These are phyloP conservation scores for Eudasyphora cyanicolor DNA, from an alignment of 2,888 invertebrate species.

Conservation along the genomic window DNA sequence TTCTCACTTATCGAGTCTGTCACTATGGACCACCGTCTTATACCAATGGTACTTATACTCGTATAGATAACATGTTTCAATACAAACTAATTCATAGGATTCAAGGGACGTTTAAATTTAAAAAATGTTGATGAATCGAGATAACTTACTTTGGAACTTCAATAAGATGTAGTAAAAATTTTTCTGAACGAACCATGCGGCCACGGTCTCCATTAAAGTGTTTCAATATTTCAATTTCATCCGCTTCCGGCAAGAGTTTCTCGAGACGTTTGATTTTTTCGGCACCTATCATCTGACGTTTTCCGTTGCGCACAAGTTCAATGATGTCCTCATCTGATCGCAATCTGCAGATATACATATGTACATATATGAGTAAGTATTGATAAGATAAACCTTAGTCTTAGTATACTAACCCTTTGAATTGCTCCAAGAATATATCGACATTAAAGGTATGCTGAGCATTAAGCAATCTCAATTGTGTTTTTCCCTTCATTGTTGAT, in stretches of 20 bases:
- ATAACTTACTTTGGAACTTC: constrained; percentile 89
- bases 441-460: constrained; percentile 96
- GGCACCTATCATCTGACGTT: constrained; percentile 92
- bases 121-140: too few species aligned
- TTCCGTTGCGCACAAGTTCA: constrained; percentile 90
- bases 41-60: too few species aligned
- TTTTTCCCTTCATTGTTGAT: constrained; percentile 86
- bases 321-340: constrained; percentile 95
- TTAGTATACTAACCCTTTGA: constrained; percentile 86
- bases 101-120: too few species aligned
- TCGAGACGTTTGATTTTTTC: constrained; percentile 94
- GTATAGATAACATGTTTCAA: too few species aligned
- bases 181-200: constrained; percentile 95
- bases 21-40: too few species aligned
- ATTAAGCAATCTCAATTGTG: constrained; percentile 92
- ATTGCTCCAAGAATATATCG: constrained; percentile 98
- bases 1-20: too few species aligned
- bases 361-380: too few species aligned
- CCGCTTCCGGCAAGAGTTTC: constrained; percentile 95
- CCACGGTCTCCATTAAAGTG: constrained; percentile 92
- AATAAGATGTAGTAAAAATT: constrained; percentile 92
- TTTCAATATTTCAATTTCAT: constrained; percentile 94
- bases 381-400: too few species aligned
- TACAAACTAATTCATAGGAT: too few species aligned
- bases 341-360: too few species aligned